Evolutionary conservation across 2,888 invertebrate species (phyloP), one percentile per base, ranked within the genome.

Genomic region (Drosophila barbarae): DNA sequence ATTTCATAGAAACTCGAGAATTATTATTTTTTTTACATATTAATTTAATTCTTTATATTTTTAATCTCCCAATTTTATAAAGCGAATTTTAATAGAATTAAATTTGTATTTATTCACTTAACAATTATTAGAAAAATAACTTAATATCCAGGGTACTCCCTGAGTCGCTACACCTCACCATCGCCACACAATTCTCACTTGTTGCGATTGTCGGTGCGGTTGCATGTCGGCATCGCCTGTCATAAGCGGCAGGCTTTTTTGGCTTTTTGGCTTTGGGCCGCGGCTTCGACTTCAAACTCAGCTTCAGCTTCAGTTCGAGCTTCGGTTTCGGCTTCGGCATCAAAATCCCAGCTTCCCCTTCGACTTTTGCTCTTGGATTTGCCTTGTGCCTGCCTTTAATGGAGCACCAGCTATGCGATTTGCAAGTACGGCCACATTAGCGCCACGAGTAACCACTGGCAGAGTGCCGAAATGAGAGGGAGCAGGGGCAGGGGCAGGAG

Each of bases 171-270:
- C 26, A 15, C 9, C 0, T 1, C 0, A 0, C 4, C 15, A 18
- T 9, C 2, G 4, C 6, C 38, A 12, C 68, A 54, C 35, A 44
- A 36, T 67, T 63, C 68, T 63, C 63, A 63, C 63, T 63, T 67
- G 63, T 54, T 63, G 53, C 26, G 23, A 36, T 47, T 46, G 26
- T 44, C 35, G 63, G 64, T 54, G 32, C 71, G 73, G 68, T 83
- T 77, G 84, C 84, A 81, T 77, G 84, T 81, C 78, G 82, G 84
- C 86, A 79, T 68, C 73, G 73, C 73, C 72, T 76, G 80, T 78
- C 78, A 78, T 82, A 79, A 69, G 76, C 77, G 65, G 76, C 80
- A 77, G 84, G 75, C 74, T 71, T 66, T 57, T 57, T 57, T 35
- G 53, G 30, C 35, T 54, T 55, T 55, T 55, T 13, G 36, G 41